Conservation (phyloP, 2,113 vertebrate genomes). For the Phalacrocorax aristotelis region DNA sequence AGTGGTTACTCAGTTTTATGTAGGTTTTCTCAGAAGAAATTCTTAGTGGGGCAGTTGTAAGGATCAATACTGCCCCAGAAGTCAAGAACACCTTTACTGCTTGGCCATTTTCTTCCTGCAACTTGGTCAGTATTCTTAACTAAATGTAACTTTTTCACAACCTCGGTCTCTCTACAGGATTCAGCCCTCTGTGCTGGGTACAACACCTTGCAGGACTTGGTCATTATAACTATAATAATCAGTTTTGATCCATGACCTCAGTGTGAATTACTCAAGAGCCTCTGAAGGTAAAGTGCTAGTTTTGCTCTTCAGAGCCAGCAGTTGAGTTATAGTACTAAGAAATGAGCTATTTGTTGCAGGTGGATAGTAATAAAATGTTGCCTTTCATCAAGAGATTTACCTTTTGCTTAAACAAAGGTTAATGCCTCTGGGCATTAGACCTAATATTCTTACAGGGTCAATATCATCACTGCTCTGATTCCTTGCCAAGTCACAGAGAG, state of each 20-base stretch:
- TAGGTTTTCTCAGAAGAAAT: not conserved
- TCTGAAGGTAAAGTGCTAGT: not conserved
- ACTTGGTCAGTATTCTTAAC: not conserved
- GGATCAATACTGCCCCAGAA: not conserved
- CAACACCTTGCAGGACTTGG: not conserved
- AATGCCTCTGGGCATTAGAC: not conserved
- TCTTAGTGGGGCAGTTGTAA: not conserved
- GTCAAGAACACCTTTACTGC: not conserved
- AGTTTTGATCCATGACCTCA: not conserved
- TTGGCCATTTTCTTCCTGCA: not conserved
- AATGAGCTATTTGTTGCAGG: constrained; percentile 14
- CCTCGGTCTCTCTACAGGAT: not conserved
- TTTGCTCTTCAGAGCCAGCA: not conserved
- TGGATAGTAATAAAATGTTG: constrained; percentile 10
- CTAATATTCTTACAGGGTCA: not conserved
- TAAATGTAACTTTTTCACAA: not conserved
- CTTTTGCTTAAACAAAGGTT: constrained; percentile 40
- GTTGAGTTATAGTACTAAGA: not conserved
- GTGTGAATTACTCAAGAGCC: not conserved
- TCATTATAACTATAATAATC: not conserved
- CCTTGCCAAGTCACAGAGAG: not conserved
- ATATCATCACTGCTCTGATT: not conserved
- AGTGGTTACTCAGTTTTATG: not conserved
- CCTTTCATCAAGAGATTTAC: constrained; percentile 7
- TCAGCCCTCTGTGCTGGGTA: not conserved